Base-by-base conservation (phyloP, 2,797 vertebrate genomes). In the Percopsis omiscomaycus region DNA sequence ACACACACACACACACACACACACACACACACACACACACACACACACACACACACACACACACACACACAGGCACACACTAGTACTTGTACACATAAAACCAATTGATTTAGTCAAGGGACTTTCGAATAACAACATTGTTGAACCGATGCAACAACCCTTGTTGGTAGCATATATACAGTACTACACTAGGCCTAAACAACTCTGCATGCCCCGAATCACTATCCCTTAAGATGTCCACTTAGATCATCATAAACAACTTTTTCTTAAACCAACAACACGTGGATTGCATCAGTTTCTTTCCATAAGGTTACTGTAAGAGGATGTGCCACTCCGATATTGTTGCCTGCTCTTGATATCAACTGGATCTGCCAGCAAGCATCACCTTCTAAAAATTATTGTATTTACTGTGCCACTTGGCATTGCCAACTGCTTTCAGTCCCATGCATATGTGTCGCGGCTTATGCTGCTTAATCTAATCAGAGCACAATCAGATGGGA, bases 391-490 rank as follows among this genome's bases (percentile, higher is more conserved):
- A 72, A 59, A 64, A 76, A 68, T 86, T 88, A 74, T 74, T 89
- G 71, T 68, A 80, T 89, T 88, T 80, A 54, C 66, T 62, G 45
- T 61, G 60, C 63, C 62, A 68, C 71, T 64, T 71, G 74, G 66
- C 64, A 67, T 73, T 72, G 32, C 53, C 71, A 5, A 46, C 69
- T 68, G 69, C 72, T 74, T 58, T 55, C 64, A 61, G 71, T 71
- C 69, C 57, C 62, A 75, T 82, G 84, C 79, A 84, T 79, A 73
- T 86, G 80, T 82, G 83, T 83, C 73, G 75, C 83, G 87, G 86
- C 90, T 89, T 89, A 89, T 83, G 76, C 28, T 55, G 49, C 72
- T 79, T 91, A 89, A 90, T 92, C 85, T 88, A 88, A 91, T 91
- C 88, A 90, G 74, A 86, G 89, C 79, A 89, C 84, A 89, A 87